phyloP scores from a whole-genome alignment of 2,113 vertebrate species.

The Halichoerus grypus region DNA sequence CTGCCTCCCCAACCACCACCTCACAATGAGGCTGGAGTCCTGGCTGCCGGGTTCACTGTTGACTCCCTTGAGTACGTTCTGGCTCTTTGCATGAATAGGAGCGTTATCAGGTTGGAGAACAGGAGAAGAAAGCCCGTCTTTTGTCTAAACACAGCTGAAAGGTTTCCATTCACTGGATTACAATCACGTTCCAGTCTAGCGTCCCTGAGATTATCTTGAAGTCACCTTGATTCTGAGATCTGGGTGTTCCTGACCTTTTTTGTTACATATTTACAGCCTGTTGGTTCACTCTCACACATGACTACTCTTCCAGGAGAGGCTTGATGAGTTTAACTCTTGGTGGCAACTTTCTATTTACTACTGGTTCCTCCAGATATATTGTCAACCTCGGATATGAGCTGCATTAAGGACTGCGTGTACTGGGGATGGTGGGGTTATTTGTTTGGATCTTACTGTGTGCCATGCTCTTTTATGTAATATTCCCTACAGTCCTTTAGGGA shows the following conservation, averaged over 20 bases:
- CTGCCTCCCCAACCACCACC: rapidly evolving
- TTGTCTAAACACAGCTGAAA: not conserved
- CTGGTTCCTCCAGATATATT: rapidly evolving
- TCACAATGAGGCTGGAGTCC: not conserved
- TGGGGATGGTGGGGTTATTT: too few species aligned
- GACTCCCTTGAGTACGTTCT: not conserved
- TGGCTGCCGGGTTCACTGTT: not conserved
- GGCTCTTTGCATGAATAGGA: not conserved
- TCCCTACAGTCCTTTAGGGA: not conserved
- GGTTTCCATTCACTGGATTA: not conserved
- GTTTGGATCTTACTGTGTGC: not conserved
- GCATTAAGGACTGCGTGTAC: not conserved
- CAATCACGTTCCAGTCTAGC: not conserved
- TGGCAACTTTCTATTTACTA: not conserved
- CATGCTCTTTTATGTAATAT: not conserved
- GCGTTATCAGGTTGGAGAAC: not conserved
- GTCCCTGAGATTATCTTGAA: not conserved
- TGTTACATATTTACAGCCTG: conserved; percentile 46
- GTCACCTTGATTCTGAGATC: not conserved
- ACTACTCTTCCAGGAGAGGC: not conserved
- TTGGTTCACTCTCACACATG: not conserved
- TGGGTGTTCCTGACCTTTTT: not conserved
- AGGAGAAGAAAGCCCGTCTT: not conserved
- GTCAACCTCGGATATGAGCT: rapidly evolving
- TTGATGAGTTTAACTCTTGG: not conserved